A percentile compares a stretch with the other conserved stretches of the same genome.
Conservation (phyloP, 37 sponge, comb jelly and placozoan genomes). For the Agelas oroides region DNA sequence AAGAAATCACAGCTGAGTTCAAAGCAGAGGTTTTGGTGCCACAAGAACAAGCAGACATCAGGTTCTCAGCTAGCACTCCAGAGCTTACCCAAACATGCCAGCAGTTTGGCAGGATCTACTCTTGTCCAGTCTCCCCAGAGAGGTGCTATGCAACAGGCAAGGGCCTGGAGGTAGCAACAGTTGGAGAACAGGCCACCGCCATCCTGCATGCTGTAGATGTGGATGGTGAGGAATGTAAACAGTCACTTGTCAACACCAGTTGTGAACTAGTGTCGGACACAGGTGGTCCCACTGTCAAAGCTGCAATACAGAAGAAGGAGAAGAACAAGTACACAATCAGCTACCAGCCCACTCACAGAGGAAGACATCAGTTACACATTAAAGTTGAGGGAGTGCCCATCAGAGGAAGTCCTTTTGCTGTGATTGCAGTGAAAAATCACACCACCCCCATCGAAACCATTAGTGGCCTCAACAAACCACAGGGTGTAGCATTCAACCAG, state of each 20-base stretch:
- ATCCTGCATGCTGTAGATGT: background rate
- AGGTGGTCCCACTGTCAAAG: background rate
- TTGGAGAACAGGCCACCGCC: background rate
- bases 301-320: background rate
- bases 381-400: constrained; percentile 12
- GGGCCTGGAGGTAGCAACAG: background rate
- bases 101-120: constrained; percentile 2
- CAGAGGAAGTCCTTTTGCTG: constrained; percentile 20
- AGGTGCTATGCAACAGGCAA: background rate
- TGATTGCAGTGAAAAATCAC: background rate
- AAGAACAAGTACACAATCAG: background rate
- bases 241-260: background rate
- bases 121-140: too few relatives aligned
- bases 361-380: constrained; percentile 7
- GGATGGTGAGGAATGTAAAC: background rate
- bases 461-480: constrained; percentile 1
- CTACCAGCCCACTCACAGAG: constrained; percentile 5
- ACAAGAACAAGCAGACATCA: background rate
- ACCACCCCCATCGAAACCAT: background rate
- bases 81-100: background rate
- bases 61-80: background rate
- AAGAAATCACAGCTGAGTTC: constrained; percentile 4
- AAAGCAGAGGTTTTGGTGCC: background rate
- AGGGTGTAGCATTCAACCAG: too few relatives aligned
- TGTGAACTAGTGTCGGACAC: background rate